Conservation (phyloP, 2,888 invertebrate species). For the Cyclophora punctaria region DNA sequence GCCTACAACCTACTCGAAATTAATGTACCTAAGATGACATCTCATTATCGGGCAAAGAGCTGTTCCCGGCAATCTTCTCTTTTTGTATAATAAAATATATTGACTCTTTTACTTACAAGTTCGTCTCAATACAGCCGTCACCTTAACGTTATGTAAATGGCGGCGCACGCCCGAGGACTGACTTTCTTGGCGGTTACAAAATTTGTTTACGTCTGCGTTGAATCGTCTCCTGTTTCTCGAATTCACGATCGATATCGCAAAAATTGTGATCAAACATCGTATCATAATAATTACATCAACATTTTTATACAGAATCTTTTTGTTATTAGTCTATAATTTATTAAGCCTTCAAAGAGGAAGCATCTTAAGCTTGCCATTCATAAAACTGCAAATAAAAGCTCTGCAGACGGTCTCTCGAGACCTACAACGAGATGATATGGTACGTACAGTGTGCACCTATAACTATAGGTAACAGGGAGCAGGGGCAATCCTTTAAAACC, state of each 20-base stretch:
- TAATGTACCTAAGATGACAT: not conserved
- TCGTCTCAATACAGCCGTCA: constrained; percentile 5
- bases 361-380: too few relatives aligned
- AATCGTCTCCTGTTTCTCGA: constrained; percentile 21
- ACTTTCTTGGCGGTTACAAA: constrained; percentile 41
- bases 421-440: constrained; percentile 12
- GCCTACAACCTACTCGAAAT: not conserved
- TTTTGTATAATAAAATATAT: not conserved
- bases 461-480: constrained; percentile 12
- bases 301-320: too few relatives aligned
- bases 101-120: not conserved
- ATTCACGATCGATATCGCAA: constrained; percentile 25
- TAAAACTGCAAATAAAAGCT: too few relatives aligned
- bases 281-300: too few relatives aligned
- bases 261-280: too few relatives aligned
- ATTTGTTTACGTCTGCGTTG: constrained; percentile 56
- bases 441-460: constrained; percentile 1
- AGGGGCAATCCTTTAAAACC: constrained; percentile 7
- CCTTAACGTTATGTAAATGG: constrained; percentile 51
- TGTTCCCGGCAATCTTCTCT: not conserved
- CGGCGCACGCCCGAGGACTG: constrained; percentile 36
- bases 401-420: constrained; percentile 38
- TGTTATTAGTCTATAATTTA: too few relatives aligned
- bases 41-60: not conserved
- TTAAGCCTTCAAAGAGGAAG: too few relatives aligned